These are phyloP conservation scores for Sitta europaea DNA, from an alignment of 2,113 vertebrate genomes.

Conservation along the genomic window DNA sequence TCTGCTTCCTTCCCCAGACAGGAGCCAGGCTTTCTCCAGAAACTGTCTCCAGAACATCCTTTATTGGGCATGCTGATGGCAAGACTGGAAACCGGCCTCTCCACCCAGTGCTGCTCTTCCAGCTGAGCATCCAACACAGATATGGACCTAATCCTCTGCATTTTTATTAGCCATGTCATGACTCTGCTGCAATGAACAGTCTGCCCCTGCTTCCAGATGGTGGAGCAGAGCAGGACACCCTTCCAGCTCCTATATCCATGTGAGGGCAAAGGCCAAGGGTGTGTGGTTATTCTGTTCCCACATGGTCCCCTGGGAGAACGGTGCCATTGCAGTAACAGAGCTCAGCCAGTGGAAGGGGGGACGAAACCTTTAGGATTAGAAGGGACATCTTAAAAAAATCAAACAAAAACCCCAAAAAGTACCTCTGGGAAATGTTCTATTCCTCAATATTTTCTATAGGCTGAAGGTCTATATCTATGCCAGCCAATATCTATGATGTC, in stretches of 20 bases:
- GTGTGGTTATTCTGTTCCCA: not conserved
- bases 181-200: not conserved
- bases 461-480: too few species aligned
- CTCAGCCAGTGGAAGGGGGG: not conserved
- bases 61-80: not conserved
- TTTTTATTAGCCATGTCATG: not conserved
- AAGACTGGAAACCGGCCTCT: not conserved
- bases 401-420: rapidly evolving
- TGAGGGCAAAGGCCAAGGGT: not conserved
- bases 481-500: not conserved
- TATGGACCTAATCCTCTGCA: not conserved
- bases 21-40: not conserved
- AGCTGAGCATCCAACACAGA: not conserved
- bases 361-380: not conserved
- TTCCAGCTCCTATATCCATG: not conserved
- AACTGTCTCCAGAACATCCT: not conserved
- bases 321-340: not conserved
- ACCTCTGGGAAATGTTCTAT: not conserved
- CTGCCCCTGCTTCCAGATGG: not conserved
- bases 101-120: not conserved
- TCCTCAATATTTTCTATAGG: not conserved
- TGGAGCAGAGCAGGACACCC: not conserved
- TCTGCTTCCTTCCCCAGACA: not conserved
- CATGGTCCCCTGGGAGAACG: not conserved
- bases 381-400: not conserved